Evolutionary conservation across 2,888 invertebrate genomes (phyloP).

Genomic region (Phragmatobia fuliginosa): DNA sequence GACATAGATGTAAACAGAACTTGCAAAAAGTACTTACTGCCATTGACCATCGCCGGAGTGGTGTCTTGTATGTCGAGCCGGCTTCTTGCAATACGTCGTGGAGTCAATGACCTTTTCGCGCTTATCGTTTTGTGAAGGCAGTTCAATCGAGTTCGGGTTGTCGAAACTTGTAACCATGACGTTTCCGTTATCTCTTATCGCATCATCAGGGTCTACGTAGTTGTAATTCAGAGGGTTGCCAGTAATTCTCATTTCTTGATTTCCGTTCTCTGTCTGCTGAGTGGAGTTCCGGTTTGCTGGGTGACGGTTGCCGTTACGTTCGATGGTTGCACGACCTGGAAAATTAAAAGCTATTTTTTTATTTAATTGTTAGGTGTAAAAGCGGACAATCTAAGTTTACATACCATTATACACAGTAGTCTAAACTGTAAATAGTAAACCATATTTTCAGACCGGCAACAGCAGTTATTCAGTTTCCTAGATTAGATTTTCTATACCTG

Average conservation of each 20-base stretch:
- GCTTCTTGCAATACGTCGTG: constrained; percentile 91
- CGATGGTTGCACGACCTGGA: constrained; percentile 87
- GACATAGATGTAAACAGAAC: constrained; percentile 26
- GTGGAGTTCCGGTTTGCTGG: constrained; percentile 75
- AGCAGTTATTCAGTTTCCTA: no score
- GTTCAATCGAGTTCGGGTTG: constrained; percentile 90
- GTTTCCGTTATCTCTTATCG: constrained; percentile 82
- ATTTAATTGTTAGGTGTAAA: constrained; percentile 35
- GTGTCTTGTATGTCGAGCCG: constrained; percentile 70
- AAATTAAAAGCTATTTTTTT: constrained; percentile 50
- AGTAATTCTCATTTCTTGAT: constrained; percentile 90
- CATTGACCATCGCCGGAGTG: constrained; percentile 80
- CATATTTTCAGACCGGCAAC: neutral
- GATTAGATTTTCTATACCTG: no score
- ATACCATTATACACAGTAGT: neutral
- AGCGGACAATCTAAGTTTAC: constrained; percentile 7
- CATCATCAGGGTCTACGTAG: constrained; percentile 89
- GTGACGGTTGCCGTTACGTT: constrained; percentile 83
- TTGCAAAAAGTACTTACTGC: constrained; percentile 77
- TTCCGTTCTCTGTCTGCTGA: constrained; percentile 72
- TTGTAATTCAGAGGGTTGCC: constrained; percentile 91
- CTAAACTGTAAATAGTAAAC: neutral
- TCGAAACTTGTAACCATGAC: constrained; percentile 90
- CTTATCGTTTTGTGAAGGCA: constrained; percentile 85
- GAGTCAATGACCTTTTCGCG: constrained; percentile 85